Percentiles rank a stretch among this genome's conserved stretches.
phyloP scores from a whole-genome alignment of 2,888 invertebrate species.

The Sarcophaga variegata region DNA sequence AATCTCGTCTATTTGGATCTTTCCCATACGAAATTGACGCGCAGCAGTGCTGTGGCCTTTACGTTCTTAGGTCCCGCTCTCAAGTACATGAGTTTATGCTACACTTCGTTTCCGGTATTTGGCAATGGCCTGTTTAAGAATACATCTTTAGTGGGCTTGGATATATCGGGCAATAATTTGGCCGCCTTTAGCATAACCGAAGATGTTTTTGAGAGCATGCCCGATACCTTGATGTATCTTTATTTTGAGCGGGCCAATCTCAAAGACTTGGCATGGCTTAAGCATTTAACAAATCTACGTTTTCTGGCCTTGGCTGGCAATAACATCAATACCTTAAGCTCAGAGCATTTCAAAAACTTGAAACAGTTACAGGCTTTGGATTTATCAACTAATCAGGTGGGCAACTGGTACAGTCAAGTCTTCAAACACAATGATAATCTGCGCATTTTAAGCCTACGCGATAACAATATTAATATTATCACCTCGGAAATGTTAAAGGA shows the following conservation, averaged over 20 bases:
- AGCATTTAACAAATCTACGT: constrained; percentile 81
- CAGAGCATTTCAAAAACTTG: constrained; percentile 78
- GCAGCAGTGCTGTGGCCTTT: constrained; percentile 78
- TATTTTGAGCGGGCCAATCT: constrained; percentile 82
- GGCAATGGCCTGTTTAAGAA: constrained; percentile 80
- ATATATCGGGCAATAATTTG: constrained; percentile 84
- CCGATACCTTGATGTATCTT: constrained; percentile 81
- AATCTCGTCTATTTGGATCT: constrained; percentile 81
- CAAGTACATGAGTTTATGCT: constrained; percentile 82
- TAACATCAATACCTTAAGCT: constrained; percentile 81
- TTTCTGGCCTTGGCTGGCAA: constrained; percentile 83
- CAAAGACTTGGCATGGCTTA: constrained; percentile 80
- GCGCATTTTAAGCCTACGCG: constrained; percentile 81
- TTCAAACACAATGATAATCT: constrained; percentile 81
- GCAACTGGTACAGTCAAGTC: constrained; percentile 83
- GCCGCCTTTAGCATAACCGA: constrained; percentile 76
- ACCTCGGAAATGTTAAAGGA: constrained; percentile 84
- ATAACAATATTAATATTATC: constrained; percentile 84
- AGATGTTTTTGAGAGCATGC: constrained; percentile 81
- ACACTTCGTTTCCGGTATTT: constrained; percentile 81
- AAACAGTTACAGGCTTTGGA: constrained; percentile 82
- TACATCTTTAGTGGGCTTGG: constrained; percentile 82
- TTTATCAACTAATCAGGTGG: constrained; percentile 83
- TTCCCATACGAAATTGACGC: constrained; percentile 80
- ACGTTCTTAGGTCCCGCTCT: constrained; percentile 76